Evolutionary conservation across 2,113 vertebrate genomes (phyloP), one percentile per base, ranked within the genome.

Genomic region (Epinephelus fuscoguttatus): DNA sequence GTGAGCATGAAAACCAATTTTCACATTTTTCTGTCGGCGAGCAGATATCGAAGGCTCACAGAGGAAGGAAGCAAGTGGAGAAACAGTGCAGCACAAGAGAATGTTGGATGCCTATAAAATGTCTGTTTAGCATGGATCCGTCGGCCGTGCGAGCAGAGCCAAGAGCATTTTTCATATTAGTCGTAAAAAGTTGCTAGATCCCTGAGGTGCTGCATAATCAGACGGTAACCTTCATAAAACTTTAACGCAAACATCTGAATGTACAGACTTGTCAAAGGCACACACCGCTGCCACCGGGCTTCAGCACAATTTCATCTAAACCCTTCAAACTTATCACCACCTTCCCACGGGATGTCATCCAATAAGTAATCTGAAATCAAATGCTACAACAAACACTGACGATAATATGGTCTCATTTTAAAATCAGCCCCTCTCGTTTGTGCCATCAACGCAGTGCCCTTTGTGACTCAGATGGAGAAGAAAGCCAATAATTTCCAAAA

Each of bases 161-260:
- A 74, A 50, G 27, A 84, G 63, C 45, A 70, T 78, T 77, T 84
- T 70, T 89, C 50, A 67, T 53, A 77, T 64, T 55, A 55, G 71
- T 70, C 52, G 2, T 57, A 61, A 83, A 87, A 87, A 82, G 47
- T 84, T 75, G n/a, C 40, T 56, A 6, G 21, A 74, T 89, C 70
- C 68, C 85, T 11, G 53, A 75, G 33, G 78, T 75, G 27, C 33
- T 73, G 80, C 75, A 85, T 89, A 83, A 91, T 91, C 78, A 78
- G 78, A 66, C 55, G 45, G 70, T 80, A 88, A 89, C 89, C 75
- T 91, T 90, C 81, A 89, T 88, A 57, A 84, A 84, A 88, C 8
- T 70, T 88, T 67, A 84, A 86, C 78, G 68, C 79, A 84, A 81
- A 84, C 70, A 84, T 81, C 62, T 77, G 55, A 88, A 75, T 42